These are phyloP conservation scores for Listronotus bonariensis DNA, from an alignment of 1,140 invertebrate species.

Conservation along the genomic window DNA sequence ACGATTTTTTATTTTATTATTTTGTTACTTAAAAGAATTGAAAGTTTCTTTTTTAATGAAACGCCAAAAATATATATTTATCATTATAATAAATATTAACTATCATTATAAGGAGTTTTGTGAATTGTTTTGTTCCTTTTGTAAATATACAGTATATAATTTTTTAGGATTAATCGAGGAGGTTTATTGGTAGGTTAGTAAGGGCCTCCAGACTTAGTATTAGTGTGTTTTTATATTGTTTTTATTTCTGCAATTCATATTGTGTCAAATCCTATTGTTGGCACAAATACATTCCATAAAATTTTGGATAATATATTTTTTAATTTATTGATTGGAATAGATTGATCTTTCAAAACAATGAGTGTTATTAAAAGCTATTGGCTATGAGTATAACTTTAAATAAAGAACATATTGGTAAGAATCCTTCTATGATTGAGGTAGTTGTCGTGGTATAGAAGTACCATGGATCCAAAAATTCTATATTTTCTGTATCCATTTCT, in stretches of 20 bases:
- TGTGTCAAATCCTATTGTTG: slow-evolving; percentile 8
- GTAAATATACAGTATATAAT: slow-evolving; percentile 48
- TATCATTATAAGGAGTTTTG: slow-evolving; percentile 40
- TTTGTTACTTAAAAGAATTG: slow-evolving; percentile 53
- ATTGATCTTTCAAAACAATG: no score
- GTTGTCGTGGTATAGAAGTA: no score
- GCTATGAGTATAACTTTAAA: no score
- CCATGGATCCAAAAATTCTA: no score
- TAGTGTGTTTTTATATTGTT: slow-evolving; percentile 36
- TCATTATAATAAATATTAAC: slow-evolving; percentile 44
- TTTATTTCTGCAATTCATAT: slow-evolving; percentile 23
- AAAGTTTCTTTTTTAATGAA: slow-evolving; percentile 52
- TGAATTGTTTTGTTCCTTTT: slow-evolving; percentile 55
- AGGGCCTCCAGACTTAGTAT: slow-evolving; percentile 27
- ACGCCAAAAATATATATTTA: slow-evolving; percentile 56
- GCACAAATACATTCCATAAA: background rate
- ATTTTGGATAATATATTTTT: no score
- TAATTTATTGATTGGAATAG: no score
- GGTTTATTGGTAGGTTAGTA: slow-evolving; percentile 11
- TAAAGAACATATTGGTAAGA: no score
- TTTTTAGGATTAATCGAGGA: slow-evolving; percentile 35
- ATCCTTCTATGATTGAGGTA: no score
- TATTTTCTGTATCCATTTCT: no score
- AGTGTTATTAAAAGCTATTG: no score
- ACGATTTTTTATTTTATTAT: slow-evolving; percentile 52